phyloP scores from a whole-genome alignment of 2,888 invertebrate genomes.

The Chrysomela aeneicollis region DNA sequence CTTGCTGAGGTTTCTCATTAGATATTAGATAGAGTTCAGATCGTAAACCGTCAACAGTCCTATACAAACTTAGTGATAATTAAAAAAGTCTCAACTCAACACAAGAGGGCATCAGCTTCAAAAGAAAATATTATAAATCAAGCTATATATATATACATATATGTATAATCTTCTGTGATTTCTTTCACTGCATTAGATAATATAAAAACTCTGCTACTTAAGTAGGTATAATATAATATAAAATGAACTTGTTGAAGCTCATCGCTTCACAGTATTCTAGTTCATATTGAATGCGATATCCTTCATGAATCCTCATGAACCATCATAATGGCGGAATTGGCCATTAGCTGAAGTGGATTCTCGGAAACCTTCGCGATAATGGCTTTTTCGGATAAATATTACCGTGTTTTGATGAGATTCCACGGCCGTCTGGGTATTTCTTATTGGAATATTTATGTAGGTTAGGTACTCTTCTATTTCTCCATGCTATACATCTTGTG shows the following conservation, averaged over 20 bases:
- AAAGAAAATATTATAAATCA: too few species aligned
- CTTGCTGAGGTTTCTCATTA: not conserved
- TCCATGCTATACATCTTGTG: not conserved
- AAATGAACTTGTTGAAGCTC: not conserved
- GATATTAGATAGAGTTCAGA: too few species aligned
- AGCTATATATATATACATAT: too few species aligned
- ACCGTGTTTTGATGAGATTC: not conserved
- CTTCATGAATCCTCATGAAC: slow-evolving; percentile 1
- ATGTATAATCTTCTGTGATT: not conserved
- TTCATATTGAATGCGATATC: not conserved
- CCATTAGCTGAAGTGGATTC: slow-evolving; percentile 3
- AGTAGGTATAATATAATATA: too few species aligned
- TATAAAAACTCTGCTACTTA: too few species aligned
- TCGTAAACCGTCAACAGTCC: too few species aligned
- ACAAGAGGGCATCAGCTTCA: too few species aligned
- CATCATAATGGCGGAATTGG: not conserved
- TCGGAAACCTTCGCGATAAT: not conserved
- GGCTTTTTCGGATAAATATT: slow-evolving; percentile 4
- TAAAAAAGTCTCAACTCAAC: too few species aligned
- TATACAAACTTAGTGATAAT: too few species aligned
- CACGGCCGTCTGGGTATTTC: not conserved
- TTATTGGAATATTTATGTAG: not conserved
- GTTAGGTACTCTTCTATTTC: not conserved
- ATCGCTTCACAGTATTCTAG: not conserved
- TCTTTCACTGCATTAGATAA: too few species aligned